Percentiles rank a stretch among this genome's conserved stretches.
phyloP scores from a whole-genome alignment of 2,113 vertebrate genomes.

The Chlamydotis undulata region DNA sequence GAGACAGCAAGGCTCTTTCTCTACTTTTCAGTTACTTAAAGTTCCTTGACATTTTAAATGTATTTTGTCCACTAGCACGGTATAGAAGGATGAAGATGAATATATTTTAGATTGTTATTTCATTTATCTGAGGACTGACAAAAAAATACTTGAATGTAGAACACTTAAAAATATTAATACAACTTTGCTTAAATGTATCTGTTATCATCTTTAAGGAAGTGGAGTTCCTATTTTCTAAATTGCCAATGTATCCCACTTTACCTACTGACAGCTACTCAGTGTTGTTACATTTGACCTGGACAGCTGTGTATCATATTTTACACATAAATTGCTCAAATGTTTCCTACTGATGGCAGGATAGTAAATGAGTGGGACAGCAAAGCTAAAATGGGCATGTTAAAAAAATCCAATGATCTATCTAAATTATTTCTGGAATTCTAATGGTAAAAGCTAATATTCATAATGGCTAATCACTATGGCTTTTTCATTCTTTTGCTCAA shows the following conservation, averaged over 20 bases:
- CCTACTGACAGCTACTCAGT: background rate
- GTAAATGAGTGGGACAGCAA: background rate
- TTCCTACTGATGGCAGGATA: background rate
- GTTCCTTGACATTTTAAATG: background rate
- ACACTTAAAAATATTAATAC: background rate
- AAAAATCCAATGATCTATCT: background rate
- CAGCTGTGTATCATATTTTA: background rate
- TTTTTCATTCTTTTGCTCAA: background rate
- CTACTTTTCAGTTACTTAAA: background rate
- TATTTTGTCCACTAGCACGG: background rate
- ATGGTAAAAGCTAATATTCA: background rate
- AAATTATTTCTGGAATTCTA: background rate
- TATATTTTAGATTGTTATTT: background rate
- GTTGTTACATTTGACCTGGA: background rate
- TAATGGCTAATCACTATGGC: background rate
- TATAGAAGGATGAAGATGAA: background rate
- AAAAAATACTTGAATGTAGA: background rate
- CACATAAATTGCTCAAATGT: background rate
- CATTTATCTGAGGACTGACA: background rate
- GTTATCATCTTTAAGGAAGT: background rate
- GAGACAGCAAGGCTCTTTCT: background rate
- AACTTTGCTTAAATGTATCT: background rate
- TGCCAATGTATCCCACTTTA: background rate
- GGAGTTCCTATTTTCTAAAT: background rate
- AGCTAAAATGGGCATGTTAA: background rate